phyloP scores from a whole-genome alignment of 2,888 invertebrate species.

The Calliopum simillimum region DNA sequence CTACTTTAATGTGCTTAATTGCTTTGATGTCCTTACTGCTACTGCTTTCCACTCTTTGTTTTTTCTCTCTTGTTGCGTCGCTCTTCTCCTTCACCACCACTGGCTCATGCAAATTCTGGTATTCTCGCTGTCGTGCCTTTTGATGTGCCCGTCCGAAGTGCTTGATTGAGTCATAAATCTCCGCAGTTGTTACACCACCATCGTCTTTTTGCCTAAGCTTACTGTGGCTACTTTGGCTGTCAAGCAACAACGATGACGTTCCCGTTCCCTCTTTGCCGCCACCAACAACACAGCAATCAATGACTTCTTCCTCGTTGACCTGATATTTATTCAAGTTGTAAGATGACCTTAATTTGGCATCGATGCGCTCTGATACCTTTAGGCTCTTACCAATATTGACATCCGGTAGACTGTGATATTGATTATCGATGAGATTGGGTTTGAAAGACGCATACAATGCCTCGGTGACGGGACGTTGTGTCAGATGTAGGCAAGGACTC shows the following conservation, averaged over 20 bases:
- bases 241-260: slow-evolving; percentile 15
- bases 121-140: slow-evolving; percentile 59
- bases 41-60: slow-evolving; percentile 27
- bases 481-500: slow-evolving; percentile 45
- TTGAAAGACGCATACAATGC: slow-evolving; percentile 47
- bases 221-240: slow-evolving; percentile 22
- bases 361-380: slow-evolving; percentile 78
- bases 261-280: slow-evolving; percentile 14
- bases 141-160: slow-evolving; percentile 65
- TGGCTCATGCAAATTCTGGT: slow-evolving; percentile 46
- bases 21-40: slow-evolving; percentile 36
- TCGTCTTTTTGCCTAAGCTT: slow-evolving; percentile 22
- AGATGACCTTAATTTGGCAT: slow-evolving; percentile 73
- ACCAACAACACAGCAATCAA: slow-evolving; percentile 2
- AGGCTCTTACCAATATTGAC: slow-evolving; percentile 77
- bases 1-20: slow-evolving; percentile 14
- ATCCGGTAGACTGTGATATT: slow-evolving; percentile 79
- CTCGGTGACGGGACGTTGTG: slow-evolving; percentile 53
- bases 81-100: slow-evolving; percentile 28
- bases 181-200: slow-evolving; percentile 52
- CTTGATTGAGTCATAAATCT: slow-evolving; percentile 64
- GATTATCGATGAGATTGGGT: slow-evolving; percentile 72
- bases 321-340: slow-evolving; percentile 60
- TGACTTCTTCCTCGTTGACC: slow-evolving; percentile 42
- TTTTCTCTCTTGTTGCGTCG: slow-evolving; percentile 28